Evolutionary conservation across 2,113 vertebrate species (phyloP).

Genomic region (Anseranas semipalmata): DNA sequence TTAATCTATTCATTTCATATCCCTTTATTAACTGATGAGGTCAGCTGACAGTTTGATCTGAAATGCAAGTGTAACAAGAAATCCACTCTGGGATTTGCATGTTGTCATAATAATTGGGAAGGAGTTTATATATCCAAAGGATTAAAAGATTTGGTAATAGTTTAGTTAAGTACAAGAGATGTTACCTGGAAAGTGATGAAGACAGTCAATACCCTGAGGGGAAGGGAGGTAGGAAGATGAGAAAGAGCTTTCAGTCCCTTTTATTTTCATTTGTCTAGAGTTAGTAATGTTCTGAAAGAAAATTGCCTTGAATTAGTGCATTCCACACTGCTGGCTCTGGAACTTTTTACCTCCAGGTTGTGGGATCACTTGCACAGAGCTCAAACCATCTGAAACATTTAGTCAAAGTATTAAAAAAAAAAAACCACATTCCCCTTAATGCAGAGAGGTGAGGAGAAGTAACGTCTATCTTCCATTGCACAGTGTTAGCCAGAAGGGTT

Average conservation of each 20-base stretch:
- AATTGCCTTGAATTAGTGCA: neutral
- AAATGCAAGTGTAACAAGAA: neutral
- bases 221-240: neutral
- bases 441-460: neutral
- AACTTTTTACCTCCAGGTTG: neutral
- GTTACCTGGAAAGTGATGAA: neutral
- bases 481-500: neutral
- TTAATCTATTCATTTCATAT: neutral
- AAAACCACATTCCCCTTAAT: rapidly evolving
- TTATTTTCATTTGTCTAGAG: neutral
- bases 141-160: neutral
- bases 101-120: neutral
- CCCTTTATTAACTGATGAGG: neutral
- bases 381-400: neutral
- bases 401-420: neutral
- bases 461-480: neutral
- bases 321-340: neutral
- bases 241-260: neutral
- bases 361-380: neutral
- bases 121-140: neutral
- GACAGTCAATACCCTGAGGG: neutral
- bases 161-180: neutral
- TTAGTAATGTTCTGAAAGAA: neutral
- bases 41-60: neutral
- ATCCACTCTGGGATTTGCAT: neutral